These are phyloP conservation scores for Caenorhabditis sp. DNA, from an alignment of 2,888 invertebrate genomes.

Conservation along the genomic window DNA sequence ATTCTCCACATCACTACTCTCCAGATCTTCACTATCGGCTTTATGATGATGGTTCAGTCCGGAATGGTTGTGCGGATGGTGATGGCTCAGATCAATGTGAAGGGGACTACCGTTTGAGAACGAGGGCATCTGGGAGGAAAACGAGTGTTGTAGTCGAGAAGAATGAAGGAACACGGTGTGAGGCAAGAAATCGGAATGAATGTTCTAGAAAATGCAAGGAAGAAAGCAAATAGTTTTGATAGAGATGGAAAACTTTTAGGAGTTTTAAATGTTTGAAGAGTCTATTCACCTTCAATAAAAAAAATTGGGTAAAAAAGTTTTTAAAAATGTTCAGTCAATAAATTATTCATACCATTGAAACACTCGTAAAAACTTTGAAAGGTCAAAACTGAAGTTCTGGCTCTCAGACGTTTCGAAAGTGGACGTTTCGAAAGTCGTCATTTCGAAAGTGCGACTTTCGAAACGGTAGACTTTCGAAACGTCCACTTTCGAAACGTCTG, in stretches of 20 bases:
- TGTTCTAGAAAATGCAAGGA: neutral
- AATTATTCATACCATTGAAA: conserved; percentile 5
- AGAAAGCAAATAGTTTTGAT: no score
- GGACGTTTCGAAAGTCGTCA: no score
- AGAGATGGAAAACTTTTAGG: no score
- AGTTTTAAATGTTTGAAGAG: no score
- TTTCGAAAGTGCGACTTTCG: no score
- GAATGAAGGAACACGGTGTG: no score
- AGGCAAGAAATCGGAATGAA: neutral
- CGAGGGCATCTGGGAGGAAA: conserved; percentile 32
- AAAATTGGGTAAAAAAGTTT: no score
- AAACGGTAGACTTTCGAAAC: no score
- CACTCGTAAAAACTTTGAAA: neutral
- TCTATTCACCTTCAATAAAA: no score
- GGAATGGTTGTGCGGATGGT: neutral
- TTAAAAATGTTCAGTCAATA: neutral
- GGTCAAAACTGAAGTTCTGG: no score
- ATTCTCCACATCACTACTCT: conserved; percentile 47
- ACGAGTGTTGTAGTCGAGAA: neutral
- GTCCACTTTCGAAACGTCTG: no score
- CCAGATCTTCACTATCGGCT: conserved; percentile 13
- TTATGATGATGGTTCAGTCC: neutral
- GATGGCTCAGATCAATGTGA: conserved; percentile 43
- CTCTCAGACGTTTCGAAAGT: no score
- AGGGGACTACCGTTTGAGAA: conserved; percentile 50